Percentiles rank a stretch among this genome's conserved stretches.
Evolutionary conservation across 2,888 invertebrate species (phyloP).

Genomic region (Galerucella nymphaeae): DNA sequence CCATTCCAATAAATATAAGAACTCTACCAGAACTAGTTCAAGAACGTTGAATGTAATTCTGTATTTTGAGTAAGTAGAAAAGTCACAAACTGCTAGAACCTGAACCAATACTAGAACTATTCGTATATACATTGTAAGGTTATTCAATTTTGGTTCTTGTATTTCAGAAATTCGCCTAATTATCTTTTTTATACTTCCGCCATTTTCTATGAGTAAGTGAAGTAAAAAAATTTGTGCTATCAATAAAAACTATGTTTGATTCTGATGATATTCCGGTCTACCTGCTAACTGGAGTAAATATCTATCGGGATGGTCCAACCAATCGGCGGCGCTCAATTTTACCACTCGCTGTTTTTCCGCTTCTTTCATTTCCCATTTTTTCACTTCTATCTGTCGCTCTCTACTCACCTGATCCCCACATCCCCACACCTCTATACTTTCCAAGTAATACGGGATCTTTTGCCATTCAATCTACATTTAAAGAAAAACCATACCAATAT

Average conservation of each 20-base stretch:
- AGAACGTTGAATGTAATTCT: too few species aligned
- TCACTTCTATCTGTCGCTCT: constrained; percentile 87
- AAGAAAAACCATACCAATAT: not conserved
- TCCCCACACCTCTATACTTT: constrained; percentile 83
- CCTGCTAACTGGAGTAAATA: constrained; percentile 91
- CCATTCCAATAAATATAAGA: too few species aligned
- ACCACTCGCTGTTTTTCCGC: constrained; percentile 87
- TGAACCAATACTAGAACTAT: too few species aligned
- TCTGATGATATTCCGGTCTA: constrained; percentile 81
- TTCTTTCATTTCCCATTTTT: constrained; percentile 83
- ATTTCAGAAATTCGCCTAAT: constrained; percentile 3
- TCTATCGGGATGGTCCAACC: constrained; percentile 95
- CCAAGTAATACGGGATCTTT: constrained; percentile 74
- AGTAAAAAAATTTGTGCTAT: not conserved
- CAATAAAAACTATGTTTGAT: constrained; percentile 44
- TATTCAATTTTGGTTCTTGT: not conserved
- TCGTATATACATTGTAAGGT: too few species aligned
- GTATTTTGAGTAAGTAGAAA: too few species aligned
- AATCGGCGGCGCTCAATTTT: constrained; percentile 88
- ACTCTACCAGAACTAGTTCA: too few species aligned
- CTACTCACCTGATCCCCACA: constrained; percentile 83
- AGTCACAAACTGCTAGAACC: too few species aligned
- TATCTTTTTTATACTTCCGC: not conserved
- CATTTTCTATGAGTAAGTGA: not conserved
- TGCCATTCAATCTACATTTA: constrained; percentile 69